Conservation (phyloP, 2,113 vertebrate species). For the Syrmaticus mikado region DNA sequence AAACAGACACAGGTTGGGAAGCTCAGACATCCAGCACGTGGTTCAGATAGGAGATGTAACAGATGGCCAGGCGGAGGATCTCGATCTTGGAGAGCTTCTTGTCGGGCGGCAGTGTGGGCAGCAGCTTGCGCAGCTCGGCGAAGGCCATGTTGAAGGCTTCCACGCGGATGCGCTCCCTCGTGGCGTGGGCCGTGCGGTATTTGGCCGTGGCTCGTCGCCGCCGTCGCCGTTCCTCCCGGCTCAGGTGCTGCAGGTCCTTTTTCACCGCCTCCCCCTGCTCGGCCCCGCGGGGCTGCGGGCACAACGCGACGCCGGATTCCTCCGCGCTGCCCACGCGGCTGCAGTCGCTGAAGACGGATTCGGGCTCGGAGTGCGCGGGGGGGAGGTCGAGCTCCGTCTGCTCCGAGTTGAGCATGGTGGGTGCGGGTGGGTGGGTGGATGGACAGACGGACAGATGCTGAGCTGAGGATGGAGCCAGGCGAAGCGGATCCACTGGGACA, state of each 20-base stretch:
- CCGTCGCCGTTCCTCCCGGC: conserved; percentile 77
- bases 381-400: conserved; percentile 73
- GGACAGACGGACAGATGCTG: not conserved
- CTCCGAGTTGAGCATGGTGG: conserved; percentile 82
- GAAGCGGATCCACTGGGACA: fast-evolving
- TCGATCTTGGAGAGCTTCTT: conserved; percentile 86
- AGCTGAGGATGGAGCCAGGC: no score
- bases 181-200: conserved; percentile 84
- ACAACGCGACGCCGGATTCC: not conserved
- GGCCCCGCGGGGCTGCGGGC: conserved; percentile 50
- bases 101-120: conserved; percentile 81
- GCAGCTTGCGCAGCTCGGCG: conserved; percentile 80
- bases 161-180: conserved; percentile 81
- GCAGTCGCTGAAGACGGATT: conserved; percentile 76
- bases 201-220: conserved; percentile 79
- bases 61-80: conserved; percentile 83
- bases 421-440: fast-evolving
- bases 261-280: conserved; percentile 68
- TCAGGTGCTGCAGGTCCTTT: conserved; percentile 78
- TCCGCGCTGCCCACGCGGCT: not conserved
- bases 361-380: conserved; percentile 68
- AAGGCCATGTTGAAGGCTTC: conserved; percentile 85
- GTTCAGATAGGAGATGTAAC: conserved; percentile 85
- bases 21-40: conserved; percentile 78
- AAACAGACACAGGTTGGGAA: fast-evolving